Base-by-base conservation (phyloP, 2,797 vertebrate species). In the Cyprinodon diabolis region DNA sequence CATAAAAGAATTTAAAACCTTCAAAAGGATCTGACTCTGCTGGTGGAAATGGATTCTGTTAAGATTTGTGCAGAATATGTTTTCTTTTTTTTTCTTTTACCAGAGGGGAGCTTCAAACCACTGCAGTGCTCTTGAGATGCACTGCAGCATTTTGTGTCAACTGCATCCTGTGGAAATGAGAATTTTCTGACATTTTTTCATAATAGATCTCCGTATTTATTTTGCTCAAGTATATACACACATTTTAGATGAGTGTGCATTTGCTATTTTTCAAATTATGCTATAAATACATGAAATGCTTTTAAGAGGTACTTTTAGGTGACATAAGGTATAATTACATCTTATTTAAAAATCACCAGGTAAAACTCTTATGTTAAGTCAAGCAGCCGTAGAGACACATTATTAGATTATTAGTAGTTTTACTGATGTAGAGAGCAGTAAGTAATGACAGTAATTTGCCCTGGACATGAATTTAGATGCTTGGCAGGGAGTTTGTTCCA, bases 401-500 rank as follows among this genome's bases (percentile, higher is more conserved):
- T 49, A 49, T 49, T 62, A 40, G 10, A 62, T 62, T 45, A 23
- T 65, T 45, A 40, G 45, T 40, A 23, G 51, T 43, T n/a, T n/a
- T 56, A 69, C n/a, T 69, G 37, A 69, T 69, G 68, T 45, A 55
- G 51, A 43, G 52, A 69, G 51, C 5, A 54, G 54, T 55, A 9
- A 23, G 5, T 58, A 71, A 62, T 71, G 57, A 48, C 30, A 48
- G 55, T 49, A 60, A 49, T 60, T 49, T 25, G 21, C 56, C 56
- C 58, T 49, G 30, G 21, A 65, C 30, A 54, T 35, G 48, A 21
- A 25, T 49, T 71, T 71, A 45, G 35, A 19, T 66, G 54, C 23
- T 73, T 66, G 62, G 71, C 40, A n/a, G 51, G 51, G 40, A 58
- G 68, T 40, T 70, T 58, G 68, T 35, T 70, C 8, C 4, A 47